Evolutionary conservation across 1,140 invertebrate genomes (phyloP), one percentile per base, ranked within the genome.

Genomic region (Phortica variegata): DNA sequence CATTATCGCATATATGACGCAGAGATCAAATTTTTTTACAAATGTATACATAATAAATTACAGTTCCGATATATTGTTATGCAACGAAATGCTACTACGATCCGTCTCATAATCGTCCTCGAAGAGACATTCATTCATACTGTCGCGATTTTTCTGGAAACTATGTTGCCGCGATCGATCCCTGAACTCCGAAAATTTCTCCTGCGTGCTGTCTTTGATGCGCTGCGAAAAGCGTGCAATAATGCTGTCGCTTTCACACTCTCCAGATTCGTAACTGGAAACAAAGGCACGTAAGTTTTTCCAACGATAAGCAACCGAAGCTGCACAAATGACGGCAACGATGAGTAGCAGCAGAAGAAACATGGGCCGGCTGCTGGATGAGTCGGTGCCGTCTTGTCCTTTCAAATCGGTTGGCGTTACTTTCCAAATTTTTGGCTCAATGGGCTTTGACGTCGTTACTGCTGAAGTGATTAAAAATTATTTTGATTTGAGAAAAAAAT

Each of bases 271-370:
- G 12, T 12, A 3, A 16, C 10, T 6, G 19, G 37, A 0, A 20
- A 1, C 3, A 26, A 12, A 16, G 32, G 29, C 6, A 29, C 31
- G 51, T 15, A 47, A 46, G 18, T 9, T 26, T 26, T 16, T 13
- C 55, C 54, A 68, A 6, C 62, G 63, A 20, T 66, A 50, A 2
- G 31, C 8, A 0, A 63, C 4, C 33, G 46, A 63, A 13, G 20
- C 47, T 16, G 56, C 12, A 3, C 47, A 13, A 3, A 58, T 18
- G 18, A 49, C 34, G 7, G 58, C 18, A 0, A 55, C 13, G 7
- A 55, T 42, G 20, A 19, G 19, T 13, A 66, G 29, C 23, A 66
- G 41, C 0, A 55, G 2, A 13, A 39, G 48, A 31, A 50, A 47
- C 33, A 68, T 47, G 13, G 47, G 4, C 6, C 50, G 36, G 32